A percentile compares a stretch with the other conserved stretches of the same genome.
These are phyloP conservation scores for Eulacestoma nigropectus DNA, from an alignment of 2,113 vertebrate species.

Conservation along the genomic window DNA sequence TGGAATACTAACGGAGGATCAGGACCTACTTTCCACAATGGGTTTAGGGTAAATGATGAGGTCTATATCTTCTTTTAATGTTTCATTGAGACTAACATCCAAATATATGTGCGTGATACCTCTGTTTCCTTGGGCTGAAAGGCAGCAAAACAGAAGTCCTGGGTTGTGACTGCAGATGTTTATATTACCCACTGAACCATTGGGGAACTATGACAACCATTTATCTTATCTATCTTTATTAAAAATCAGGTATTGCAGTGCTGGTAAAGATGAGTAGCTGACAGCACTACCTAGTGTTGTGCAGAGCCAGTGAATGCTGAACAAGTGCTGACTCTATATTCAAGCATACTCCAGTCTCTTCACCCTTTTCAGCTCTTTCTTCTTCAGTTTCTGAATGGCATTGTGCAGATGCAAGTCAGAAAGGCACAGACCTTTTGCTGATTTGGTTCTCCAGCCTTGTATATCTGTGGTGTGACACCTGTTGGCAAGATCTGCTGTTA, in stretches of 20 bases:
- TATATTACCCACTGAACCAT: background rate
- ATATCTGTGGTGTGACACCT: background rate
- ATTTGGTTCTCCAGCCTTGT: background rate
- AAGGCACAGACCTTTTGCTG: background rate
- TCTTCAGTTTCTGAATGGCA: background rate
- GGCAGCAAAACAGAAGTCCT: background rate
- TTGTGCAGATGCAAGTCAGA: background rate
- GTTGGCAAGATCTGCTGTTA: background rate
- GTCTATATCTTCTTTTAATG: background rate
- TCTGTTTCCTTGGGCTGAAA: background rate
- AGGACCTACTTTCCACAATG: background rate
- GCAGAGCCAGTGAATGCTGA: background rate
- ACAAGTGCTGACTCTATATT: background rate
- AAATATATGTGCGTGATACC: rapidly evolving
- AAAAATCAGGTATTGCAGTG: background rate
- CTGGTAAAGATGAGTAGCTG: background rate
- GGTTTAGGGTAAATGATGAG: background rate
- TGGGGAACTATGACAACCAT: background rate
- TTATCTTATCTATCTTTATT: background rate
- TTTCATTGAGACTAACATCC: background rate
- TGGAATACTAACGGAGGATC: background rate
- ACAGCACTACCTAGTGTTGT: background rate
- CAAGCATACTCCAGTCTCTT: background rate
- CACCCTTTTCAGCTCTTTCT: background rate
- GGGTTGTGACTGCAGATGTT: background rate